Percentiles rank a stretch among this genome's conserved stretches.
Evolutionary conservation across 2,797 vertebrate species (phyloP).

Genomic region (Myoxocephalus aenaeus): DNA sequence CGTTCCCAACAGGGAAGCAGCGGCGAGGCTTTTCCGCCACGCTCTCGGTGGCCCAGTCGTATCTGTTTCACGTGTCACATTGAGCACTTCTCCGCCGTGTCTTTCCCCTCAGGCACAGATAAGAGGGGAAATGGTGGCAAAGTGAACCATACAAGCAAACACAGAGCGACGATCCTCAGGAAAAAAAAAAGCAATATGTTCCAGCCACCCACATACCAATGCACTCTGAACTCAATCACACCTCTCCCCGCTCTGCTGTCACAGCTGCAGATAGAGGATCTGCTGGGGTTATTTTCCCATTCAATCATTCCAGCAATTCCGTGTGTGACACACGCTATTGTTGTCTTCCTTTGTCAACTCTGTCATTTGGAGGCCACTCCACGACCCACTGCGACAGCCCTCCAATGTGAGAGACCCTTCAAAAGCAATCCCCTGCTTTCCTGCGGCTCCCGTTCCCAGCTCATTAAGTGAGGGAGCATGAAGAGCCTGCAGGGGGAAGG

Average conservation of each 20-base stretch:
- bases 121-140: slow-evolving; percentile 27
- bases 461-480: slow-evolving; percentile 71
- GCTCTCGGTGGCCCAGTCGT: slow-evolving; percentile 13
- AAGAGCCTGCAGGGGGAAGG: slow-evolving; percentile 62
- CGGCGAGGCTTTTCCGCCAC: slow-evolving; percentile 12
- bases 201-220: slow-evolving; percentile 41
- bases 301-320: slow-evolving; percentile 51
- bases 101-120: slow-evolving; percentile 17
- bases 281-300: slow-evolving; percentile 44
- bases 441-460: slow-evolving; percentile 50
- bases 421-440: slow-evolving; percentile 54
- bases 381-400: slow-evolving; percentile 61
- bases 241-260: slow-evolving; percentile 37
- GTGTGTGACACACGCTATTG: slow-evolving; percentile 43
- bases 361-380: slow-evolving; percentile 65
- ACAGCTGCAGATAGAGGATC: slow-evolving; percentile 48
- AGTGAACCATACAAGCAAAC: slow-evolving; percentile 37
- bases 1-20: neutral
- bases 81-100: slow-evolving; percentile 12
- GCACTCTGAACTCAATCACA: slow-evolving; percentile 76
- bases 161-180: neutral
- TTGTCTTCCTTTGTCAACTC: slow-evolving; percentile 64
- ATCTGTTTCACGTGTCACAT: slow-evolving; percentile 15
- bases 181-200: slow-evolving; percentile 59
- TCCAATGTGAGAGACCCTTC: slow-evolving; percentile 66